Base-by-base conservation (phyloP, 2,113 vertebrate species). In the Myocastor coypus region DNA sequence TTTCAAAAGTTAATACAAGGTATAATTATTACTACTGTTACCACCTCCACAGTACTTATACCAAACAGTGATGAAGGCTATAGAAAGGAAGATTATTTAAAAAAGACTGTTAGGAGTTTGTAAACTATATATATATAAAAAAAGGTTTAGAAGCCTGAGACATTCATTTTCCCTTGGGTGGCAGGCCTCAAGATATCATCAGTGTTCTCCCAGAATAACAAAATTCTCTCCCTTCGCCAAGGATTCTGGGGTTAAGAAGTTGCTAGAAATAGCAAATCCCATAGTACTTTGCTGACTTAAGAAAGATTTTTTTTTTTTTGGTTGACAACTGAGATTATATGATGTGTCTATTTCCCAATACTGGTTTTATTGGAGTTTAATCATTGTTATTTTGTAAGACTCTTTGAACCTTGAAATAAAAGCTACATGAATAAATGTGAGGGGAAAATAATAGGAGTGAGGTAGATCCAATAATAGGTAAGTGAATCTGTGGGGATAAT, bases 401-500 rank as follows among this genome's bases (percentile, higher is more conserved):
- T 24, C 68, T 95, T 95, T 96, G 83, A 94, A 94, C 34, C 37
- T 17, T 87, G 57, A 92, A 91, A 94, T 92, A 91, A 97, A 97
- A 83, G 40, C 77, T 95, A 59, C 8, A 26, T 83, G 61, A 95
- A 92, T 90, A 94, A 96, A 94, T 64, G 57, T 81, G 75, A 86
- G 46, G 50, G 40, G n/a, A 50, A 85, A 96, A 75, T 84, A 93
- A 86, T 9, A 96, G 30, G 50, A 95, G 40, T 63, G 64, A 63
- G 68, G 52, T 13, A 85, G 40, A 73, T 6, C 52, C 87, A 89
- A 71, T 69, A 94, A 88, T 80, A 95, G 92, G 83, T 46, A 83
- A 93, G 94, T 52, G 55, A 83, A 88, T 94, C 77, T 52, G 34
- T 16, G 83, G 37, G 83, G 66, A 73, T 92, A 89, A 96, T 92